Conservation (phyloP, 2,888 invertebrate genomes). For the Cyclophora albipunctata region DNA sequence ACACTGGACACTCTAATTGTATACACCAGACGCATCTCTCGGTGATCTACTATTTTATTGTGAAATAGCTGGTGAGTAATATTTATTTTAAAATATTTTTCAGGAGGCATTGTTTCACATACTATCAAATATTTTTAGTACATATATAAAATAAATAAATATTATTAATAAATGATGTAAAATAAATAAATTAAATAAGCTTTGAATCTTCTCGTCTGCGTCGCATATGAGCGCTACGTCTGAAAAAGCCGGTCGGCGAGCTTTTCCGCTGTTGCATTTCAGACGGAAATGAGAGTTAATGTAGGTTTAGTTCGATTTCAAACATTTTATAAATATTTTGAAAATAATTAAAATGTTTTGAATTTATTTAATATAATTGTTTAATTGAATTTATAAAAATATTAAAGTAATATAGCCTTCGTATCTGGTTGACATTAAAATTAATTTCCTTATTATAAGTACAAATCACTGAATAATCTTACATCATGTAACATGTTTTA, state of each 20-base stretch:
- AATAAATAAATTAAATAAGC: too few relatives aligned
- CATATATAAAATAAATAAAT: not conserved
- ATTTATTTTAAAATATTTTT: constrained; percentile 12
- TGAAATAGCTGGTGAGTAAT: constrained; percentile 31
- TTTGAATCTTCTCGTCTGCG: not conserved
- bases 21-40: constrained; percentile 7
- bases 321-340: not conserved
- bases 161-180: not conserved
- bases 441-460: too few relatives aligned
- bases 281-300: constrained; percentile 17
- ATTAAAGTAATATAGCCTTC: too few relatives aligned
- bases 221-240: constrained; percentile 32
- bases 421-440: too few relatives aligned
- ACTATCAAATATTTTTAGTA: not conserved
- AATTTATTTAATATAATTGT: too few relatives aligned
- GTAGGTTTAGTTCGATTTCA: constrained; percentile 4
- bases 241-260: constrained; percentile 54
- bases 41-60: constrained; percentile 20
- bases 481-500: too few relatives aligned
- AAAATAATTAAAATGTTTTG: too few relatives aligned
- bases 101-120: not conserved
- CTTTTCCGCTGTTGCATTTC: constrained; percentile 48
- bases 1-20: constrained; percentile 46
- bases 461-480: too few relatives aligned
- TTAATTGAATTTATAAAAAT: too few relatives aligned